Percentiles rank a stretch among this genome's conserved stretches.
Evolutionary conservation across 2,113 vertebrate genomes (phyloP).

Genomic region (Ceyx melanurus): DNA sequence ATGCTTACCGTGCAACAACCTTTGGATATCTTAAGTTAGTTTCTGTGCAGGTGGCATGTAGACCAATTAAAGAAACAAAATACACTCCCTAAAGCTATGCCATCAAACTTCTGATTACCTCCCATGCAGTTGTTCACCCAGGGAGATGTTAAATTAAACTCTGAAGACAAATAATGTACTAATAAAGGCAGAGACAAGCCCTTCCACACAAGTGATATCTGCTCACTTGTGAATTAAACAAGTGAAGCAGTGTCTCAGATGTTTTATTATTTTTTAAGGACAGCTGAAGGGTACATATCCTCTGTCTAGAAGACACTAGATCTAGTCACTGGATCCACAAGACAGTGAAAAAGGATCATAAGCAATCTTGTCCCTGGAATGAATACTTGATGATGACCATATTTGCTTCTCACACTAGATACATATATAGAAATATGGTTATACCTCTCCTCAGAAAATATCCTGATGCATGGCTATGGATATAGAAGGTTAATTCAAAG

Average conservation of each 20-base stretch:
- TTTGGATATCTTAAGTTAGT: neutral
- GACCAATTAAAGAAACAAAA: slow-evolving; percentile 23
- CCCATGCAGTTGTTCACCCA: neutral
- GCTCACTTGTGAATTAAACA: neutral
- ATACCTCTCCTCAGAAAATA: neutral
- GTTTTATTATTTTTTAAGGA: neutral
- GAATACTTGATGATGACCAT: neutral
- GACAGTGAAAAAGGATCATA: neutral
- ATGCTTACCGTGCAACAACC: slow-evolving; percentile 39
- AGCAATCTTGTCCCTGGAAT: neutral
- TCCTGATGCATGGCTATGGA: neutral
- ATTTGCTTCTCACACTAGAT: neutral
- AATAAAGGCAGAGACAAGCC: neutral
- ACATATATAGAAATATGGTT: neutral
- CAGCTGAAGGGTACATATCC: neutral
- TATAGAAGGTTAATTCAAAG: neutral
- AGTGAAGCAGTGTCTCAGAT: neutral
- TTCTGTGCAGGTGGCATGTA: neutral
- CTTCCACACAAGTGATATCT: neutral
- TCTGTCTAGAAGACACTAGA: neutral
- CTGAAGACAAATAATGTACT: neutral
- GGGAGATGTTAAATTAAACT: neutral
- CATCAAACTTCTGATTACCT: slow-evolving; percentile 1
- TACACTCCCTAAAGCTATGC: neutral
- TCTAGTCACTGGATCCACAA: neutral